Evolutionary conservation across 2,888 invertebrate species (phyloP), one percentile per base, ranked within the genome.

Genomic region (Opisthograptis luteolata): DNA sequence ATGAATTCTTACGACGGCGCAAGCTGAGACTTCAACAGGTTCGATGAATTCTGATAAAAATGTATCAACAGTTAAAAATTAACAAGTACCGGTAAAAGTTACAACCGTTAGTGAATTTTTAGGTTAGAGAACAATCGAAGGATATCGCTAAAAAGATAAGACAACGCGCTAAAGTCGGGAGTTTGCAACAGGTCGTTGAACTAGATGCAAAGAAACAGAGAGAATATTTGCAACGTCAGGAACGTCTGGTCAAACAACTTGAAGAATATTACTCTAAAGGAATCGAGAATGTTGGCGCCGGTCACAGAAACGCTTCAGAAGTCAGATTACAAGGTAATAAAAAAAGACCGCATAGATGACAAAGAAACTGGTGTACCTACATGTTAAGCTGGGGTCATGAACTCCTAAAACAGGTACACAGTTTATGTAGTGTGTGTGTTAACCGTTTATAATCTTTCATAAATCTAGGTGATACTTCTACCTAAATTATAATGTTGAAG

Each of bases 121-220:
- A 91, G 91, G 91, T 91, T 62, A 82, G 91, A 56, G 91, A 91
- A 73, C 91, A 91, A 64, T 91, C 91, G 35, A 91, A 90, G 75
- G 87, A 88, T 44, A 87, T 91, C 41, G 91, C 91, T 8, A 88
- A 85, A 67, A 85, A 84, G 71, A 79, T 91, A 58, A 72, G 91
- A 58, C 82, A 85, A 66, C 85, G 88, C 53, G 82, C 88, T 35
- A 84, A 82, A 66, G 75, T 76, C 52, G 90, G 89, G 69, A 83
- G 82, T 58, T 74, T 82, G 53, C 73, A 74, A 49, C 79, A 83
- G 55, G 70, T 79, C 31, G 66, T 67, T 53, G 76, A 80, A 52
- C 62, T 85, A 50, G 82, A 87, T 46, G 63, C 71, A 3, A 76
- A 75, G 54, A 87, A 83, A 66, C 81, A 81, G 64, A 79, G 78